Base-by-base conservation (phyloP, 2,888 invertebrate genomes). In the Miltochrista miniata region DNA sequence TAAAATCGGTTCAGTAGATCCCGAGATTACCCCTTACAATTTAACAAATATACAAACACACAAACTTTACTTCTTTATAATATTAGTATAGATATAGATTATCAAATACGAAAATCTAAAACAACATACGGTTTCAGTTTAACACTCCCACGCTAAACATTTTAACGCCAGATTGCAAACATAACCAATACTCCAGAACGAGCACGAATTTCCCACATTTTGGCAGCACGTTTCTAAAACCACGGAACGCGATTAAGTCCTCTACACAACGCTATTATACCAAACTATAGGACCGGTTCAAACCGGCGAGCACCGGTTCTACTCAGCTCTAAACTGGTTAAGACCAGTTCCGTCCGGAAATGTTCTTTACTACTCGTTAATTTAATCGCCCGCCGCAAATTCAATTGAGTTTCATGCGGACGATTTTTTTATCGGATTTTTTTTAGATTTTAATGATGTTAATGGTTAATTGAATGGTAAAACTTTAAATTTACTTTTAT, bases 341-440 rank as follows among this genome's bases (percentile, higher is more conserved):
- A 83, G 70, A 79, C 71, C 59, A 54, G 74, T 64, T 66, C 64
- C 65, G 67, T 68, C 61, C 68, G 60, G 68, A 64, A 59, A 61
- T 74, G 64, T 64, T 68, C 85, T 83, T 85, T 81, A 79, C 79
- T 76, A 76, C 81, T 81, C 76, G 82, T 77, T 87, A 87, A 87
- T 85, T 81, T 81, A 83, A 86, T 86, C 83, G 76, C 70, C 76
- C 74, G 76, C 80, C 81, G 76, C 83, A 84, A 84, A 85, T 79
- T 78, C 79, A 81, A 84, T 84, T 74, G 69, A 61, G 66, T 63
- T 67, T 59, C 57, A 53, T 64, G 45, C 36, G 42, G 42, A 29
- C 52, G 49, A 48, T 55, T 66, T 66, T 60, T 66, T 45, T 61
- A 57, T 60, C 41, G 51, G 53, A 54, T 62, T 55, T 57, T 51